Percentiles rank a stretch among this genome's conserved stretches.
Conservation (phyloP, 2,888 invertebrate species). For the Chrysomela aeneicollis region DNA sequence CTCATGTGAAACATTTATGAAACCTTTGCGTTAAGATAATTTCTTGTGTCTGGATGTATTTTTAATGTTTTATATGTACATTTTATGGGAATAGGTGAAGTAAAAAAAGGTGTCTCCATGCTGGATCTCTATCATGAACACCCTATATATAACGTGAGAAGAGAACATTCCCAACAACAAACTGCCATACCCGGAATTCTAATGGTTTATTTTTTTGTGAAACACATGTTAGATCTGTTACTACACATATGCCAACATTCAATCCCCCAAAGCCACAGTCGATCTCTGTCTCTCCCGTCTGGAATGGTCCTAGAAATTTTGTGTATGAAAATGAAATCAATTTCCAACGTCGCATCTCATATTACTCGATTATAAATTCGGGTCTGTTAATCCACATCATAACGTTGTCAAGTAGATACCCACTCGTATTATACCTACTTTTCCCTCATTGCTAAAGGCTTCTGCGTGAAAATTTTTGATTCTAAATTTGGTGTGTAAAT, state of each 20-base stretch:
- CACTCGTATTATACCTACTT: not conserved
- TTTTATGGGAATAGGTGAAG: too few species aligned
- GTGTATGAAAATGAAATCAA: slow-evolving; percentile 20
- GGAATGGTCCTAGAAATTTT: slow-evolving; percentile 6
- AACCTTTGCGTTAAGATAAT: too few species aligned
- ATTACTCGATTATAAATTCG: slow-evolving; percentile 26
- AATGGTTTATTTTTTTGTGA: slow-evolving; percentile 38
- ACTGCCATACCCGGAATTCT: slow-evolving; percentile 26
- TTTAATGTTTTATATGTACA: too few species aligned
- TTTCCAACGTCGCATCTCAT: slow-evolving; percentile 30
- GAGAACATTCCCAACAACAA: not conserved
- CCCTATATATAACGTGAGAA: slow-evolving; percentile 18
- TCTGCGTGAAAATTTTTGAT: too few species aligned
- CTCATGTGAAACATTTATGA: too few species aligned
- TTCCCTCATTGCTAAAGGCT: too few species aligned
- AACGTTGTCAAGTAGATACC: slow-evolving; percentile 2
- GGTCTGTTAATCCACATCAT: slow-evolving; percentile 3
- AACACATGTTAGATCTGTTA: slow-evolving; percentile 39
- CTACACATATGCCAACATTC: slow-evolving; percentile 31
- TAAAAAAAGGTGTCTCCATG: too few species aligned
- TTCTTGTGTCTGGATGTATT: too few species aligned
- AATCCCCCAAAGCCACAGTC: slow-evolving; percentile 9
- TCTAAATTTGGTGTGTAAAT: too few species aligned
- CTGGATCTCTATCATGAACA: not conserved
- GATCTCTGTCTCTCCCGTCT: slow-evolving; percentile 25